These are phyloP conservation scores for Drosophila melanosoma DNA, from an alignment of 2,888 invertebrate species.

Conservation along the genomic window DNA sequence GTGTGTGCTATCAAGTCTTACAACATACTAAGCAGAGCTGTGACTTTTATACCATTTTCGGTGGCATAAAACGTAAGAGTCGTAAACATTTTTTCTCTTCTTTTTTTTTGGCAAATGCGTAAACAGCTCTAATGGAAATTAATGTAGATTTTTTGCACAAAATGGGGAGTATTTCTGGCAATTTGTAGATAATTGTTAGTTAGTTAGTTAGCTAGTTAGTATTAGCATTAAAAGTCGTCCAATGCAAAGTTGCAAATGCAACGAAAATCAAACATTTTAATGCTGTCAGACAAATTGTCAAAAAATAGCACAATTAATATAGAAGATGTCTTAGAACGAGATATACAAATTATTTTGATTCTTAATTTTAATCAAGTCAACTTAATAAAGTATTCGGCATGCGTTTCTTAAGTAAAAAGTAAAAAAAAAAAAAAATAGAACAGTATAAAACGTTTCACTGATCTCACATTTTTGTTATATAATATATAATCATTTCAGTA, in stretches of 20 bases:
- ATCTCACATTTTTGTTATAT: neutral
- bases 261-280: constrained; percentile 36
- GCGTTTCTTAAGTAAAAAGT: neutral
- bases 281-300: constrained; percentile 21
- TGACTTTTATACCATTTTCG: constrained; percentile 26
- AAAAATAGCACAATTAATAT: neutral
- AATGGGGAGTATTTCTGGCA: neutral
- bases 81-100: constrained; percentile 57
- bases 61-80: constrained; percentile 62
- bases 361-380: neutral
- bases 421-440: neutral
- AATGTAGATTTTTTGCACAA: constrained; percentile 37
- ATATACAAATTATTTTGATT: neutral
- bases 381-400: neutral
- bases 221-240: no score
- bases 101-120: constrained; percentile 28
- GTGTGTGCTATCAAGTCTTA: constrained; percentile 45
- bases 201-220: constrained; percentile 19
- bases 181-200: constrained; percentile 6
- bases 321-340: neutral
- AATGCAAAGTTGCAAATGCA: constrained; percentile 29
- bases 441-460: neutral
- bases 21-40: constrained; percentile 20
- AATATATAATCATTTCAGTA: no score
- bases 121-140: constrained; percentile 66